A percentile compares a stretch with the other conserved stretches of the same genome.
These are phyloP conservation scores for Anagrus nilaparvatae DNA, from an alignment of 1,140 invertebrate species.

Conservation along the genomic window DNA sequence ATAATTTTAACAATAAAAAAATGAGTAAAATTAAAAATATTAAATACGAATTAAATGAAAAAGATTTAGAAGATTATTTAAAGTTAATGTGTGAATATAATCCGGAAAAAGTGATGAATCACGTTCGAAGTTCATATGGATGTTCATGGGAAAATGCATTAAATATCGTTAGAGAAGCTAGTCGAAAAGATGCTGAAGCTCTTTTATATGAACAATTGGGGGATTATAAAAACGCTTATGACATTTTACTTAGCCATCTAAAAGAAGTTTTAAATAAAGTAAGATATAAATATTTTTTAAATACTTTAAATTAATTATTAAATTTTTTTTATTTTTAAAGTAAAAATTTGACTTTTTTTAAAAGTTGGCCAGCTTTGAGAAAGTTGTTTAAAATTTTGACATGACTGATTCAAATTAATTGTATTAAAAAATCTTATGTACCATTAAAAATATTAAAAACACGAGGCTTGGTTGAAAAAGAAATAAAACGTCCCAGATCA, in stretches of 20 bases:
- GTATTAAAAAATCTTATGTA: too few species aligned
- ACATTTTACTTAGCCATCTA: constrained; percentile 31
- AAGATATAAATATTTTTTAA: constrained; percentile 9
- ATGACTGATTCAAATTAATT: too few species aligned
- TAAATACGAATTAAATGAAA: constrained; percentile 41
- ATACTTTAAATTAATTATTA: too few species aligned
- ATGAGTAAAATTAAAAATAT: neutral
- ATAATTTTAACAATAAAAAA: too few species aligned
- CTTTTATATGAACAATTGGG: constrained; percentile 38
- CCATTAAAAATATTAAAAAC: too few species aligned
- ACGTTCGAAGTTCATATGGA: constrained; percentile 33
- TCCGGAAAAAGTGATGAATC: constrained; percentile 35
- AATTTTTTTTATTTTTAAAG: too few species aligned
- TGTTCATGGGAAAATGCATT: constrained; percentile 34
- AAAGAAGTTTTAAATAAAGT: constrained; percentile 27
- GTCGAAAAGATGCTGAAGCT: constrained; percentile 34
- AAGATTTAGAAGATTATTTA: constrained; percentile 52
- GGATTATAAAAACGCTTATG: constrained; percentile 37
- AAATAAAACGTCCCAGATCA: too few species aligned
- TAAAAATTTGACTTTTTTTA: neutral
- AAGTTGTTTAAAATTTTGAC: too few species aligned
- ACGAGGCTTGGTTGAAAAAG: too few species aligned
- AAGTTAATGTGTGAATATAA: constrained; percentile 58
- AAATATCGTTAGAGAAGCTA: constrained; percentile 30
- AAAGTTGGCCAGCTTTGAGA: neutral